Base-by-base conservation (phyloP, 2,113 vertebrate species). In the Tichodroma muraria region DNA sequence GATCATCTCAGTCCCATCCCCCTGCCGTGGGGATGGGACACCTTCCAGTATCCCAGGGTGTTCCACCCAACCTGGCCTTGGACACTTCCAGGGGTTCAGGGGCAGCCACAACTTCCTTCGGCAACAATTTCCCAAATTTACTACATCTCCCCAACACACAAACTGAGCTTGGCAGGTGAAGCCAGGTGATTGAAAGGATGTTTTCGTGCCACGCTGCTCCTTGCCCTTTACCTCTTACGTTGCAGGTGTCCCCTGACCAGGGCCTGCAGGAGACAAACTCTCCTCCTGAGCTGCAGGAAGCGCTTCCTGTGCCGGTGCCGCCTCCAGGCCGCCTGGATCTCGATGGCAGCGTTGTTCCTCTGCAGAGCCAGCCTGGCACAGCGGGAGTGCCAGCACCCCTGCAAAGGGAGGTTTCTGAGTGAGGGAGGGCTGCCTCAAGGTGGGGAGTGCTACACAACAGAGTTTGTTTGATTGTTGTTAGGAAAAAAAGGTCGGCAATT, bases 261-360 rank as follows among this genome's bases (percentile, higher is more conserved):
- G 19, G 99, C 98, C 95, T 99, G 99, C 59, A 99, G 95, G 57
- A 94, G 88, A 53, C 98, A 98, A 70, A 98, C 95, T 20, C 96
- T 97, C 6, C 77, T 97, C 35, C 89, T 95, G 80, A 89, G 97
- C 31, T 89, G 96, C 25, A 27, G 87, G 90, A 98, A 98, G 49
- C 90, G 89, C 6, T 30, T 83, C 28, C 97, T 96, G 70, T 98
- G 98, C 24, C 44, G 78, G 96, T 97, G 98, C 5, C 98, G 98
- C 50, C 98, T 96, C 99, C 99, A 99, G 0, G 77, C 60, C 0
- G 98, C 96, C 97, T 99, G 99, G 85, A 99, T 98, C 54, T 96
- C 56, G 40, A 92, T 14, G 0, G 99, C 99, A 2, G 94, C 98
- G 6, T 82, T 96, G 4, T 77, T 96, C 78, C 95, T 97, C 44